These are phyloP conservation scores for Seriola quinqueradiata DNA, from an alignment of 2,113 vertebrate genomes.

Conservation along the genomic window DNA sequence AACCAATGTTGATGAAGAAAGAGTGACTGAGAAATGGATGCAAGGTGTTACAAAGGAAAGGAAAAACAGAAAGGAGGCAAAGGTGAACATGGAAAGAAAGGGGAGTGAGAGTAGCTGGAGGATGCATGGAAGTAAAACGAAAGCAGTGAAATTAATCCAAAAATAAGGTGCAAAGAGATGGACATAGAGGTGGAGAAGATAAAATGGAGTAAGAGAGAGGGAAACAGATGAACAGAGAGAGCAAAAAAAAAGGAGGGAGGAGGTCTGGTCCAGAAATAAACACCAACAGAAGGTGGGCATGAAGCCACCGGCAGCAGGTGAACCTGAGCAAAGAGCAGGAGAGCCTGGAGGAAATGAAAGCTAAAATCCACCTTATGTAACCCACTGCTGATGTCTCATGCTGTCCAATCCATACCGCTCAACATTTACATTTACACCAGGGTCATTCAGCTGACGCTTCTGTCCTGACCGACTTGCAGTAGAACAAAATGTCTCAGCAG, in stretches of 20 bases:
- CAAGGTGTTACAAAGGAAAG: not conserved
- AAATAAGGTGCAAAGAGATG: slow-evolving; percentile 14
- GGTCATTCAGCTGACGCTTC: not conserved
- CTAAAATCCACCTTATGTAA: slow-evolving; percentile 55
- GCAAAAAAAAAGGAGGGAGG: slow-evolving; percentile 33
- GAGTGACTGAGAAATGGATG: slow-evolving; percentile 10
- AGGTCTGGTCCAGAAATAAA: slow-evolving; percentile 70
- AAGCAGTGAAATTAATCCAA: not conserved
- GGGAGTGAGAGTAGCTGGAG: not conserved
- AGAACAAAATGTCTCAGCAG: not conserved
- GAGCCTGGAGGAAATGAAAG: slow-evolving; percentile 68
- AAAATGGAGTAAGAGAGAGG: not conserved
- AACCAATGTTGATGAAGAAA: slow-evolving; percentile 7
- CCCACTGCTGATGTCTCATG: slow-evolving; percentile 16
- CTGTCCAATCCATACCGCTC: slow-evolving; percentile 21
- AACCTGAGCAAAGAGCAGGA: slow-evolving; percentile 60
- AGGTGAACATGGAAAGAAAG: not conserved
- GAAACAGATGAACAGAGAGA: slow-evolving; percentile 30
- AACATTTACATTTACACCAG: slow-evolving; percentile 40
- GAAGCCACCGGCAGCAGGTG: slow-evolving; percentile 71
- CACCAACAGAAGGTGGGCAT: slow-evolving; percentile 75
- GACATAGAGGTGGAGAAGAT: not conserved
- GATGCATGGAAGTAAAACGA: not conserved
- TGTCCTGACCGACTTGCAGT: not conserved
- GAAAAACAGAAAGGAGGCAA: not conserved